Percentiles rank a stretch among this genome's conserved stretches.
Evolutionary conservation across 2,888 invertebrate genomes (phyloP).

Genomic region (Eupithecia inturbata): DNA sequence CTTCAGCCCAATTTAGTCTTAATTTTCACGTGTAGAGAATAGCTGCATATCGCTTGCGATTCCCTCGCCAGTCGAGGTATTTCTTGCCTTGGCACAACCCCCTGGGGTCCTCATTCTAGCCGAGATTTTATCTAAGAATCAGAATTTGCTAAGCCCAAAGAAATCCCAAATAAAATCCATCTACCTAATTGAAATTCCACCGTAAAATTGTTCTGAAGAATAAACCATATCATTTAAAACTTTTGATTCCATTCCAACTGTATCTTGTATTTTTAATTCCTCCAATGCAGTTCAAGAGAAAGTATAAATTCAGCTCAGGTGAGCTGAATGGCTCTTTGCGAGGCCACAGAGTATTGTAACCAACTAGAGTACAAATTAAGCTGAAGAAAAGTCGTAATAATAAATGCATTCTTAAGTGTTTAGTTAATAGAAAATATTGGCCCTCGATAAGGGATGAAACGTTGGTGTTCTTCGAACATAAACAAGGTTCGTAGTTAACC

Average conservation of each 20-base stretch:
- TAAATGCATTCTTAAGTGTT: background rate
- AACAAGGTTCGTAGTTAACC: too few relatives aligned
- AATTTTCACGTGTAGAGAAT: background rate
- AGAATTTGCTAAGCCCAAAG: background rate
- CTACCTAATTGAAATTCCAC: slow-evolving; percentile 20
- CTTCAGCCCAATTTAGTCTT: background rate
- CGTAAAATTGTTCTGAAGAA: slow-evolving; percentile 33
- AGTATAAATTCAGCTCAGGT: slow-evolving; percentile 65
- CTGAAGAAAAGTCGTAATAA: background rate
- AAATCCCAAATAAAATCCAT: slow-evolving; percentile 16
- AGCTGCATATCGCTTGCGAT: background rate
- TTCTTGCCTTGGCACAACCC: background rate
- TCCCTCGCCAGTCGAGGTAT: background rate
- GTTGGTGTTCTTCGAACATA: too few relatives aligned
- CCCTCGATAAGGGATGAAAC: too few relatives aligned
- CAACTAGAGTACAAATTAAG: slow-evolving; percentile 15
- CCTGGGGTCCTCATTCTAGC: background rate
- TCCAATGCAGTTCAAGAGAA: slow-evolving; percentile 59
- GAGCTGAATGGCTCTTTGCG: slow-evolving; percentile 45
- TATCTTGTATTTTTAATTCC: slow-evolving; percentile 45
- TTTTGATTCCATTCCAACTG: slow-evolving; percentile 37
- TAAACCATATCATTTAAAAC: slow-evolving; percentile 35
- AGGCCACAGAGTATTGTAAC: slow-evolving; percentile 1
- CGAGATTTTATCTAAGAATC: slow-evolving; percentile 1
- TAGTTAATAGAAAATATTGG: background rate